Evolutionary conservation across 2,888 invertebrate species (phyloP), one percentile per base, ranked within the genome.

Genomic region (Leptinotarsa peninsularis): DNA sequence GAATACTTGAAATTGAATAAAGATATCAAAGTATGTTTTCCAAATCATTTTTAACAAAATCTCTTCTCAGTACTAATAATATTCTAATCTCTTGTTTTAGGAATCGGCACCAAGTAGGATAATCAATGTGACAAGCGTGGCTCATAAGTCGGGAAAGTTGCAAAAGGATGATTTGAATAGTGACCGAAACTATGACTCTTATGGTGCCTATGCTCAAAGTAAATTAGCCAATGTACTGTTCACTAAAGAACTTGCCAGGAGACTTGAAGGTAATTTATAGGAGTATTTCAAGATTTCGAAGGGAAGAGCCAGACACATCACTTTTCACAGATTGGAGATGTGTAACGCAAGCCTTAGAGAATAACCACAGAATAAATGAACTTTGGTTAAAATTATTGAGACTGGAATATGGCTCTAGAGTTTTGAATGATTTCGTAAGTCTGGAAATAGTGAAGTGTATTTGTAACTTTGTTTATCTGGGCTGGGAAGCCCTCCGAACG

Each of bases 201-300:
- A 88, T 2, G 89, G 88, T 21, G 95, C 95, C 4, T 95, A 95
- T 87, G 89, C 90, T 79, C 95, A 95, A 89, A 95, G 95, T 89
- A 95, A 96, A 90, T 89, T 96, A 69, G 95, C 95, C 17, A 94
- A 93, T 86, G 83, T 95, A 67, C 89, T 96, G 69, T 95, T 96
- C 85, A 93, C 93, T 0, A 90, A 88, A 76, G 93, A 95, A 87
- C 89, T 96, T 21, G 92, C 93, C 0, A 90, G 90, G 75, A 89
- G 87, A 85, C 86, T 94, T 78, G 83, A 92, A 84, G 94, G 94
- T 93, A 85, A 67, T 63, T 58, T 58, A 58, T 27, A 14, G 4
- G n/a, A 52, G 43, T 43, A 43, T 43, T 43, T 43, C 10, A 10
- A 43, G 43, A 43, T 10, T 43, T 43, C 3, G 43, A 13, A 43